These are phyloP conservation scores for Falco biarmicus DNA, from an alignment of 2,797 vertebrate genomes.

Conservation along the genomic window DNA sequence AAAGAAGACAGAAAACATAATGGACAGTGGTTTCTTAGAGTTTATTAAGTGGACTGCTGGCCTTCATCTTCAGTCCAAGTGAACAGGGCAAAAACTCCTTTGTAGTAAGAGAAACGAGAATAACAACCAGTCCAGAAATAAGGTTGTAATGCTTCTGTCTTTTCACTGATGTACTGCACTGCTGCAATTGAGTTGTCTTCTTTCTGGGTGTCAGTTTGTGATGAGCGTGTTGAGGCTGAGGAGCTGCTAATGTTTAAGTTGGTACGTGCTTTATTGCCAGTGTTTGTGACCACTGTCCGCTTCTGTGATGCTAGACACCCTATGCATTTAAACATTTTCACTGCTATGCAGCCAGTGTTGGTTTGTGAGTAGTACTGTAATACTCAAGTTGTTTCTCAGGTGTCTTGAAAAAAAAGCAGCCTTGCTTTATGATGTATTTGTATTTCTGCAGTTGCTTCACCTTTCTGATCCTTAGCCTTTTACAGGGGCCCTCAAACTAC, in stretches of 20 bases:
- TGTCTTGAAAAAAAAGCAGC: background rate
- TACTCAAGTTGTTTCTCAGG: background rate
- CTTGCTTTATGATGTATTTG: background rate
- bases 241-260: background rate
- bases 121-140: background rate
- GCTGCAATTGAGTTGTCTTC: background rate
- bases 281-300: fast-evolving
- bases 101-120: background rate
- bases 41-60: no score
- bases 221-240: background rate
- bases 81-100: background rate
- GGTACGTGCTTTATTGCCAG: background rate
- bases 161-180: background rate
- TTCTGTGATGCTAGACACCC: background rate
- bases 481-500: no score
- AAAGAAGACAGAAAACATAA: background rate
- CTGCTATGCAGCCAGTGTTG: no score
- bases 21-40: background rate
- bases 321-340: background rate
- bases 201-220: background rate
- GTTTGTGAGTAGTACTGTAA: no score
- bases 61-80: background rate
- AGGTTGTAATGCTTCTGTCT: background rate
- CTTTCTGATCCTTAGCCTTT: background rate
- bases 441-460: background rate